These are phyloP conservation scores for Didymodactylos carnosus DNA, from an alignment of 2,888 invertebrate species.

Conservation along the genomic window DNA sequence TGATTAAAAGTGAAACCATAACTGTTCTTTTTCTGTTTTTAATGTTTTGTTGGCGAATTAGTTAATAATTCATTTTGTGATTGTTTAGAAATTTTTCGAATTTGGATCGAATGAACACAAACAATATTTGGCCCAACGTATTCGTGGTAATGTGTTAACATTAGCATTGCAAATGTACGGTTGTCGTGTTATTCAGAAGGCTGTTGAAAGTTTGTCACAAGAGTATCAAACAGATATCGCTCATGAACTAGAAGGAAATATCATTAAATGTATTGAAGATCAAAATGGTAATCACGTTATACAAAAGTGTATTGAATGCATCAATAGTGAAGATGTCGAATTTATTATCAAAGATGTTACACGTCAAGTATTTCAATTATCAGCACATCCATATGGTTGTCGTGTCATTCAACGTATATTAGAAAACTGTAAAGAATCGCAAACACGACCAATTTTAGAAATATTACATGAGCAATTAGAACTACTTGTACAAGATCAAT, in stretches of 20 bases:
- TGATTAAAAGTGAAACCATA: too few species aligned
- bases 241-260: conserved; percentile 85
- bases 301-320: conserved; percentile 97
- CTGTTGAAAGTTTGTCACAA: conserved; percentile 78
- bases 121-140: conserved; percentile 62
- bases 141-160: conserved; percentile 66
- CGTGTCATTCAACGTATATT: conserved; percentile 94
- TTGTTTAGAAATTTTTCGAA: conserved; percentile 79
- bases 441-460: conserved; percentile 64
- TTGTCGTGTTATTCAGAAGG: conserved; percentile 96
- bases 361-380: conserved; percentile 47
- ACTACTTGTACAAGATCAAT: conserved; percentile 68
- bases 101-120: conserved; percentile 93
- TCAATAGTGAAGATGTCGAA: conserved; percentile 81
- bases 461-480: conserved; percentile 86
- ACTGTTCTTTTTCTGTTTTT: background rate
- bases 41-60: too few species aligned
- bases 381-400: conserved; percentile 96
- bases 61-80: background rate
- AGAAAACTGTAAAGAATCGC: conserved; percentile 85
- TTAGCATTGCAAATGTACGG: conserved; percentile 98
- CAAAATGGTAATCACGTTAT: conserved; percentile 99
- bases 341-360: conserved; percentile 71
- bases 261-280: conserved; percentile 95
- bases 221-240: conserved; percentile 77